Evolutionary conservation across 1,140 invertebrate genomes (phyloP).

Genomic region (Aphaenogaster ashmeadi): DNA sequence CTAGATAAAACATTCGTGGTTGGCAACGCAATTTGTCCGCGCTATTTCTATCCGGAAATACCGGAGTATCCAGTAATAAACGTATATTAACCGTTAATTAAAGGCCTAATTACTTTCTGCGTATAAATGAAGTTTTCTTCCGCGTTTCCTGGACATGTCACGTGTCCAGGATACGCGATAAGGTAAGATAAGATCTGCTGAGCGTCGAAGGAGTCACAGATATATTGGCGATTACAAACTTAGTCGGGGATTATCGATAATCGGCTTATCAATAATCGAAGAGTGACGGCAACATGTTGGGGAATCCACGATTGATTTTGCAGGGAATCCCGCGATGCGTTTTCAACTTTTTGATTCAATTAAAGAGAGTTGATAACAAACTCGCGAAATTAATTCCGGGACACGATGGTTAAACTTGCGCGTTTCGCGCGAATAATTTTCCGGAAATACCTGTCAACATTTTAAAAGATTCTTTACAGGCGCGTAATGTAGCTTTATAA

Average conservation of each 20-base stretch:
- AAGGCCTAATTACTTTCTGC: background rate
- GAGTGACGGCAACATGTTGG: background rate
- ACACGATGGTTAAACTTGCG: background rate
- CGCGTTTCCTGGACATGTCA: background rate
- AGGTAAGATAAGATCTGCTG: conserved; percentile 1
- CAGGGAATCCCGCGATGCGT: background rate
- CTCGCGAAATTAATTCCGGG: background rate
- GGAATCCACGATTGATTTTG: background rate
- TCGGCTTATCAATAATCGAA: conserved; percentile 9
- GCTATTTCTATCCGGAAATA: background rate
- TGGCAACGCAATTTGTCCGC: background rate
- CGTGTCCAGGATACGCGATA: background rate
- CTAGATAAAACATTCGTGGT: conserved; percentile 13
- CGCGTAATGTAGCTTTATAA: background rate
- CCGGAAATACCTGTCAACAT: background rate
- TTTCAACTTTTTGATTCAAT: background rate
- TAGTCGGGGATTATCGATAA: background rate
- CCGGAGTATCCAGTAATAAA: background rate
- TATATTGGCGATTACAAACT: background rate
- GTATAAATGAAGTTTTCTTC: background rate
- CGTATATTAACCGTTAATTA: background rate
- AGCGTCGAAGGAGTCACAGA: too few species aligned
- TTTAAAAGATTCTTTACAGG: background rate
- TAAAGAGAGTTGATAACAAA: background rate
- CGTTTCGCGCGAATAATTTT: background rate